Evolutionary conservation across 2,113 vertebrate species (phyloP), one percentile per base, ranked within the genome.

Genomic region (Macheiramphus alcinus): DNA sequence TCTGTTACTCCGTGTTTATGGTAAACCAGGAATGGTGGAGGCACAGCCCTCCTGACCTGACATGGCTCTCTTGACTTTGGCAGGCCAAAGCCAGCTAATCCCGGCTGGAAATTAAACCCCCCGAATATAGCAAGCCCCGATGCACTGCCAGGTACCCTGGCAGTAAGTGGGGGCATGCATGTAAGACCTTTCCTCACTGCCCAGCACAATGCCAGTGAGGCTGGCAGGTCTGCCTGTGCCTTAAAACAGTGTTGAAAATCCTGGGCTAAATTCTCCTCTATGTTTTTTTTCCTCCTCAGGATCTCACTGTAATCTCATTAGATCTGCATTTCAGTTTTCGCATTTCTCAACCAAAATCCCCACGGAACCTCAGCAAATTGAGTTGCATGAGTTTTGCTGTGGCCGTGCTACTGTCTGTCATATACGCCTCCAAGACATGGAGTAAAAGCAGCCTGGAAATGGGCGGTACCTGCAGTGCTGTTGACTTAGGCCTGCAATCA

Each of bases 351-450:
- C 19, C 45, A 22, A 93, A 87, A 68, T 32, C 48, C 40, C 34
- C 1, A 0, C 0, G 3, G 52, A 27, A 88, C 65, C 29, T 42
- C 48, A 40, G 70, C 0, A 2, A 65, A 53, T 0, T n/a, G 58
- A 23, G 45, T 5, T 68, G 66, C n/a, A 15, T 1, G 10, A 43
- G 22, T 65, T 65, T 82, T 75, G 58, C 40, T 61, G 48, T 29
- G 62, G 34, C 56, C 9, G 1, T 43, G 48, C 61, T 45, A 0
- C 79, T 31, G 4, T 25, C n/a, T 73, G 62, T 59, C 9, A 3
- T 8, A 5, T 1, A 5, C 0, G 0, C 14, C 29, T 42, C 45
- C 1, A 8, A 74, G 59, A 22, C 0, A 0, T 6, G 43, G 58
- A 66, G 26, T 10, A 65, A 66, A 58, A n/a, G 25, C 63, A 55